These are phyloP conservation scores for Heterodera carotae DNA, from an alignment of 1,140 invertebrate genomes.

Conservation along the genomic window DNA sequence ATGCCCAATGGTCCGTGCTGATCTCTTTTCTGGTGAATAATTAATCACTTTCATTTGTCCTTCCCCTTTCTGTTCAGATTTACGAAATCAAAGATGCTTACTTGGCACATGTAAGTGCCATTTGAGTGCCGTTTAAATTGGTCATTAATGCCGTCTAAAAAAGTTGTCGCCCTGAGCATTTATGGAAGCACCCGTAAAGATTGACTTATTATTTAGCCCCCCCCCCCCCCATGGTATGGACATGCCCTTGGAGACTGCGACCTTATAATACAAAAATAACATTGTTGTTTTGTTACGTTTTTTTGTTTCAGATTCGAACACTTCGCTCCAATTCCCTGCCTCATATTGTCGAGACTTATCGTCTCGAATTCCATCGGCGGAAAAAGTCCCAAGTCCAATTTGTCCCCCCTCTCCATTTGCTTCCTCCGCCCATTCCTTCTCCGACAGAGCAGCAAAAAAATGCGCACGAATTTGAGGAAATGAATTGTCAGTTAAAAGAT, in stretches of 20 bases:
- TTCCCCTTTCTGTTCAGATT: conserved; percentile 44
- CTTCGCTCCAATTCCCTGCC: conserved; percentile 56
- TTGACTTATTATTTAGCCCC: too few species aligned
- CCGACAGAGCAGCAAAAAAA: neutral
- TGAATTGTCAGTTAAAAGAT: neutral
- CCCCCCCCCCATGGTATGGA: too few species aligned
- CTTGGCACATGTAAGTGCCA: conserved; percentile 55
- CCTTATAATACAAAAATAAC: too few species aligned
- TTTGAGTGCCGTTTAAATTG: too few species aligned
- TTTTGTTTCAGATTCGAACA: conserved; percentile 49
- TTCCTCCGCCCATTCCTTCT: neutral
- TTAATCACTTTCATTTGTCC: neutral
- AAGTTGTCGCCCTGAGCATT: too few species aligned
- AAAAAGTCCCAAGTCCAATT: conserved; percentile 21
- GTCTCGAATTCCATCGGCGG: conserved; percentile 43
- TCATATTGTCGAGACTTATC: conserved; percentile 53
- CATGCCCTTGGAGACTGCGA: neutral
- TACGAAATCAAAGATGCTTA: conserved; percentile 64
- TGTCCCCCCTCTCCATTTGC: neutral
- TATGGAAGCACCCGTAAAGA: too few species aligned
- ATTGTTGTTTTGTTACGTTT: conserved; percentile 9
- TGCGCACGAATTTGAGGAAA: neutral
- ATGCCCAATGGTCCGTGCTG: conserved; percentile 29
- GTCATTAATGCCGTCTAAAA: too few species aligned
- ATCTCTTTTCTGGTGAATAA: conserved; percentile 12